Conservation (phyloP, 2,797 vertebrate species). For the Amphiprion clarkii region DNA sequence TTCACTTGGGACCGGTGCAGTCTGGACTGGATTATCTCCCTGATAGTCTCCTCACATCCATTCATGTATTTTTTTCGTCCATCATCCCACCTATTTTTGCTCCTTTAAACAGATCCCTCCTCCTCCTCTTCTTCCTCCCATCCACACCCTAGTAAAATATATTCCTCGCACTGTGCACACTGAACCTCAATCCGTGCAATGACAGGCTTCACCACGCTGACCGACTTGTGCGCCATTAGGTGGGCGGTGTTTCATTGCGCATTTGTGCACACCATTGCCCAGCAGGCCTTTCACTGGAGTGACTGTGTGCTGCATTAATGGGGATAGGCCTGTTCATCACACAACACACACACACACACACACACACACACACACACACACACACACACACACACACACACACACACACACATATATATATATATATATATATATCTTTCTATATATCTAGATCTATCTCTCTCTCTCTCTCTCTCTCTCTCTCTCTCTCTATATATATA, state of each 20-base stretch:
- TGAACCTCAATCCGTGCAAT: conserved; percentile 45
- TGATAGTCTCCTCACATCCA: conserved; percentile 42
- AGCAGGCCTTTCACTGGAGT: conserved; percentile 59
- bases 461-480: too few relatives aligned
- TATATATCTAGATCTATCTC: too few relatives aligned
- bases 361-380: conserved; percentile 1
- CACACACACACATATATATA: background rate
- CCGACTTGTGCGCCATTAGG: conserved; percentile 72
- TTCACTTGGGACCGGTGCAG: conserved; percentile 35
- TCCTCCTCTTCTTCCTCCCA: conserved; percentile 22
- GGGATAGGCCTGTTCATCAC: conserved; percentile 45
- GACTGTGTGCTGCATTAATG: conserved; percentile 54
- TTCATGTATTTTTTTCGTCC: conserved; percentile 15
- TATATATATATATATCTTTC: too few relatives aligned
- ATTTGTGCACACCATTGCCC: conserved; percentile 71
- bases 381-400: conserved; percentile 19
- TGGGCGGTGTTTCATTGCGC: conserved; percentile 79
- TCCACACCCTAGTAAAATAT: conserved; percentile 67
- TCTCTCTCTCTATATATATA: background rate
- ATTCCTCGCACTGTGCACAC: conserved; percentile 19
- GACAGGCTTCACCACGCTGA: conserved; percentile 58
- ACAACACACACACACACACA: background rate
- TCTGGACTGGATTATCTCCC: conserved; percentile 65
- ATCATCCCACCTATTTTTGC: conserved; percentile 59
- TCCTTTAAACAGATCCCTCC: conserved; percentile 12